A percentile compares a stretch with the other conserved stretches of the same genome.
These are phyloP conservation scores for Bubo scandiacus DNA, from an alignment of 2,113 vertebrate species.

Conservation along the genomic window DNA sequence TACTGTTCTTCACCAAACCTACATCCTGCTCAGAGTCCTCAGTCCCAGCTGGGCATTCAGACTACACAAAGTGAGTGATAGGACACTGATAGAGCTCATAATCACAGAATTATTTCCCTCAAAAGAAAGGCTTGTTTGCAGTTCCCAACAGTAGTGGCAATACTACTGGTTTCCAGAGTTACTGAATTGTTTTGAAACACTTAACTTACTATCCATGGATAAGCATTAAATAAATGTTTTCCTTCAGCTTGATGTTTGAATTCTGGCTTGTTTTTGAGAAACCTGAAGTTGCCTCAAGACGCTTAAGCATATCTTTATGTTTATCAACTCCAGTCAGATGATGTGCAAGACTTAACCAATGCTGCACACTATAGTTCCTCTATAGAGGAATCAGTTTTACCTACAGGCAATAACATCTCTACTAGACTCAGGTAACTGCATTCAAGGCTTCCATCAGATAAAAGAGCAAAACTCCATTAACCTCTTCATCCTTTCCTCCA, in stretches of 20 bases:
- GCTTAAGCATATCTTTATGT: background rate
- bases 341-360: background rate
- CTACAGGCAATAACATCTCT: background rate
- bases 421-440: background rate
- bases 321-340: background rate
- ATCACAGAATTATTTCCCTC: background rate
- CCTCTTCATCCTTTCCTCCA: background rate
- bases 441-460: background rate
- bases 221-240: background rate
- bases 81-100: background rate
- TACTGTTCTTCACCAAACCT: background rate
- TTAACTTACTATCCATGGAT: background rate
- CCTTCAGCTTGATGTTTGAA: background rate
- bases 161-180: background rate
- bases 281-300: background rate
- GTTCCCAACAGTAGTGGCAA: background rate
- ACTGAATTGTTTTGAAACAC: background rate
- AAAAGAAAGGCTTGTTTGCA: background rate
- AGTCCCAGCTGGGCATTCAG: too few species aligned
- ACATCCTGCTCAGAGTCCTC: background rate
- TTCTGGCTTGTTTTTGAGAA: background rate
- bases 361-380: background rate
- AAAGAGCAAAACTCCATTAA: background rate
- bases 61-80: background rate
- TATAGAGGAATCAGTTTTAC: background rate